Percentiles rank a stretch among this genome's conserved stretches.
Evolutionary conservation across 1,140 invertebrate species (phyloP).

Genomic region (Bombus cullumanus): DNA sequence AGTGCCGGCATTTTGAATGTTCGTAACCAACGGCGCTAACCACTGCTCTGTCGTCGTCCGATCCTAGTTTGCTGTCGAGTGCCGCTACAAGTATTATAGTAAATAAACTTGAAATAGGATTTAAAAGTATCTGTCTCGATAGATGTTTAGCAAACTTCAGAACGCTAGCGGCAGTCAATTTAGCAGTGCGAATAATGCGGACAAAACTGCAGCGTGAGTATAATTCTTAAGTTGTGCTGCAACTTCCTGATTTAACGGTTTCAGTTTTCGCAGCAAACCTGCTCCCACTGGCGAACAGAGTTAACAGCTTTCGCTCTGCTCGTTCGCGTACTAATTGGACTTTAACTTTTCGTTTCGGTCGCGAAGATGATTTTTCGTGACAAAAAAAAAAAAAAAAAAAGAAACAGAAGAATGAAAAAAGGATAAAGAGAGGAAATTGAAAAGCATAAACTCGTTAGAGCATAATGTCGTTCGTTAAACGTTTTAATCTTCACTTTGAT

Average conservation of each 20-base stretch:
- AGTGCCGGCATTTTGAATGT: too few species aligned
- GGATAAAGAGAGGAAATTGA: not conserved
- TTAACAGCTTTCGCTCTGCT: not conserved
- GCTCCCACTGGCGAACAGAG: not conserved
- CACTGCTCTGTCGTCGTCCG: too few species aligned
- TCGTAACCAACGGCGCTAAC: too few species aligned
- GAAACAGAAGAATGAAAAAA: not conserved
- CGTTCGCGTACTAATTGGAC: conserved; percentile 7
- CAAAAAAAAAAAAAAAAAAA: not conserved
- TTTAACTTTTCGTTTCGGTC: not conserved
- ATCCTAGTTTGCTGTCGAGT: too few species aligned
- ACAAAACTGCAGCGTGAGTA: too few species aligned
- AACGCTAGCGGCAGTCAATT: not conserved
- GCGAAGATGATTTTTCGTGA: not conserved
- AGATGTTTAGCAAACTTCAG: not conserved
- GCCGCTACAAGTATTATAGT: too few species aligned
- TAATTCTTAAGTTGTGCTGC: not conserved
- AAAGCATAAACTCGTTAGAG: not conserved
- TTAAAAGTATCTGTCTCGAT: too few species aligned
- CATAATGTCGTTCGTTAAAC: not conserved
- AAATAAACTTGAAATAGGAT: too few species aligned
- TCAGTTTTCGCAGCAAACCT: not conserved
- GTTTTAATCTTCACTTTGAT: not conserved
- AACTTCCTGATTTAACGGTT: not conserved
- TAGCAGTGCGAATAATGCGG: too few species aligned